These are phyloP conservation scores for Minunthozetes semirufus DNA, from an alignment of 2,888 invertebrate genomes.

Conservation along the genomic window DNA sequence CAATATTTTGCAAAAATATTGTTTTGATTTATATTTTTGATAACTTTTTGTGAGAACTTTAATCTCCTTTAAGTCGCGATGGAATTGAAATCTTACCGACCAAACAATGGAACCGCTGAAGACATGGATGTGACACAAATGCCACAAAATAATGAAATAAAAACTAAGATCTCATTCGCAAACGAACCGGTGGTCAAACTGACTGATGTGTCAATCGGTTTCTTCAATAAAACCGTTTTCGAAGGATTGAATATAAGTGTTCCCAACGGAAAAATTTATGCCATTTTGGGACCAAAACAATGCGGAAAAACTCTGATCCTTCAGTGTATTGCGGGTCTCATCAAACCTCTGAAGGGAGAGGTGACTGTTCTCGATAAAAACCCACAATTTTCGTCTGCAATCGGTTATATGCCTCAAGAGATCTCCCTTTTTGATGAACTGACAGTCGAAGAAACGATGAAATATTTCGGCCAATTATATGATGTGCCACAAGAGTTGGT, in stretches of 20 bases:
- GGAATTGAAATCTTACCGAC: slow-evolving; percentile 7
- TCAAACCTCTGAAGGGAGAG: slow-evolving; percentile 2
- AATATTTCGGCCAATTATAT: slow-evolving; percentile 24
- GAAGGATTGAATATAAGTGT: slow-evolving; percentile 6
- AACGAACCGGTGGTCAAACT: neutral
- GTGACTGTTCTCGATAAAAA: neutral
- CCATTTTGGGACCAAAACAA: slow-evolving; percentile 6
- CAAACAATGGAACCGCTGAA: neutral
- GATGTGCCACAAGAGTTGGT: neutral
- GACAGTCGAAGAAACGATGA: slow-evolving; percentile 16
- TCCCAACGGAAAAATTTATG: slow-evolving; percentile 13
- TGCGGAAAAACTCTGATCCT: slow-evolving; percentile 17
- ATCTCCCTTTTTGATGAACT: slow-evolving; percentile 9
- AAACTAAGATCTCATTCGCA: too few relatives aligned
- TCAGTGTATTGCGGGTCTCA: slow-evolving; percentile 24
- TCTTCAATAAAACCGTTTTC: neutral
- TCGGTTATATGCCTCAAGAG: slow-evolving; percentile 27
- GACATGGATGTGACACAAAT: neutral
- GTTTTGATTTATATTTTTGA: neutral
- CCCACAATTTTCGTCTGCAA: neutral
- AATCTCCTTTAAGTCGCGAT: neutral
- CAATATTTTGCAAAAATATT: too few relatives aligned
- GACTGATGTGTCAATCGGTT: slow-evolving; percentile 5
- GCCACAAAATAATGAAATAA: neutral
- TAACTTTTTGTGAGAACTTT: neutral